phyloP scores from a whole-genome alignment of 2,888 invertebrate genomes.

The Cremastobaeus sp. region DNA sequence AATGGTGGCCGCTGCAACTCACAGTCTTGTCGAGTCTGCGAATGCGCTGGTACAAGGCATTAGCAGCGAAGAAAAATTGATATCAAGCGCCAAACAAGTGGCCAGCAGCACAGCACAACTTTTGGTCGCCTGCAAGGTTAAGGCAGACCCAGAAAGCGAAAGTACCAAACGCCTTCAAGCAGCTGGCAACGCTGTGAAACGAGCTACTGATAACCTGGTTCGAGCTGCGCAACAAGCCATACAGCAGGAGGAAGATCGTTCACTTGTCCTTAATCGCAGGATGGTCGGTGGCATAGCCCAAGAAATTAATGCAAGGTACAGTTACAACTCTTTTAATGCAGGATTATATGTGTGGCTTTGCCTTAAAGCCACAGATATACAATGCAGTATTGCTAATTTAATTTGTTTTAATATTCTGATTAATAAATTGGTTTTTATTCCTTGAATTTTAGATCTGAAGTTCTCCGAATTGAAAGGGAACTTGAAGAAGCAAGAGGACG shows the following conservation, averaged over 20 bases:
- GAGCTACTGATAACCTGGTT: constrained; percentile 98
- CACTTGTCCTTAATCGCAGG: constrained; percentile 91
- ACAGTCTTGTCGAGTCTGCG: constrained; percentile 97
- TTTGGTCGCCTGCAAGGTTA: constrained; percentile 98
- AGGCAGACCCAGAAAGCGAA: constrained; percentile 97
- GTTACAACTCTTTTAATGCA: too few relatives aligned
- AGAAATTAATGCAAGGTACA: constrained; percentile 87
- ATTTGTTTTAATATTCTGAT: too few relatives aligned
- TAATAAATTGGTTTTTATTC: too few relatives aligned
- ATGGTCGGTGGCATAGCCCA: constrained; percentile 99
- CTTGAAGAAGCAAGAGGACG: constrained; percentile 94
- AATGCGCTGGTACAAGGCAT: constrained; percentile 96
- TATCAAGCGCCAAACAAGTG: constrained; percentile 97
- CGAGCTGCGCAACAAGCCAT: constrained; percentile 95
- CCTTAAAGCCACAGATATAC: too few relatives aligned
- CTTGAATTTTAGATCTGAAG: constrained; percentile 89
- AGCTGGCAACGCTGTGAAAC: constrained; percentile 97
- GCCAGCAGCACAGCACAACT: constrained; percentile 98
- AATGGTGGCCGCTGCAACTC: constrained; percentile 97
- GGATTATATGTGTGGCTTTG: too few relatives aligned
- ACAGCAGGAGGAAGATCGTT: constrained; percentile 93
- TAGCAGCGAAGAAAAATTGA: constrained; percentile 95
- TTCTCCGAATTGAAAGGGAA: constrained; percentile 95
- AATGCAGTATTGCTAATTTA: too few relatives aligned
- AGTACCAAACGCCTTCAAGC: constrained; percentile 93